phyloP scores from a whole-genome alignment of 2,888 invertebrate species.

The Chalcis sispes region DNA sequence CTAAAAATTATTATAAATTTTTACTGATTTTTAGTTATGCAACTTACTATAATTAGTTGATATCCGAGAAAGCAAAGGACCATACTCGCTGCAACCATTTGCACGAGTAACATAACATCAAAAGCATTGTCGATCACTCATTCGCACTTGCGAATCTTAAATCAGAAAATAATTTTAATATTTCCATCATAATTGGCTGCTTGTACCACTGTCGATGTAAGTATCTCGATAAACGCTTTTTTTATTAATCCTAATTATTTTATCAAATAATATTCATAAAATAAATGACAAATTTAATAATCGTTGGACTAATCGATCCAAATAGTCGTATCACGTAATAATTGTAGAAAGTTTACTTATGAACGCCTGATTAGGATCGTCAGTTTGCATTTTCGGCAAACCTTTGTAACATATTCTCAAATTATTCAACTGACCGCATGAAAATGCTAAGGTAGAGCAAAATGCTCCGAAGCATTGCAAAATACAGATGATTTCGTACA shows the following conservation, averaged over 20 bases:
- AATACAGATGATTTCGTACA: slow-evolving; percentile 63
- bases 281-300: no score
- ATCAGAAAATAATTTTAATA: not conserved
- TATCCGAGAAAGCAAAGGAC: slow-evolving; percentile 63
- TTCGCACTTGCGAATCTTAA: slow-evolving; percentile 54
- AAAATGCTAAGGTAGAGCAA: slow-evolving; percentile 60
- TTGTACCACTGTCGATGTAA: no score
- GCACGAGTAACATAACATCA: slow-evolving; percentile 59
- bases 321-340: slow-evolving; percentile 57
- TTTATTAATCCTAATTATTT: not conserved
- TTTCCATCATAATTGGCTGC: no score
- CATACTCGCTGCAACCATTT: slow-evolving; percentile 55
- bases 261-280: not conserved
- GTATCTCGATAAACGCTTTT: no score
- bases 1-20: no score
- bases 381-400: not conserved
- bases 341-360: slow-evolving; percentile 37
- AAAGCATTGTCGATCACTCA: slow-evolving; percentile 62
- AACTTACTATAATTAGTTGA: slow-evolving; percentile 59
- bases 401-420: slow-evolving; percentile 27
- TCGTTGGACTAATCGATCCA: slow-evolving; percentile 57
- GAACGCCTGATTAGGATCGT: not conserved
- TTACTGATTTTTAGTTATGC: no score
- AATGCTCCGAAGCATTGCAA: slow-evolving; percentile 61
- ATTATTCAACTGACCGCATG: slow-evolving; percentile 55